Evolutionary conservation across 1,140 invertebrate genomes (phyloP).

Genomic region (Carposina sasakii): DNA sequence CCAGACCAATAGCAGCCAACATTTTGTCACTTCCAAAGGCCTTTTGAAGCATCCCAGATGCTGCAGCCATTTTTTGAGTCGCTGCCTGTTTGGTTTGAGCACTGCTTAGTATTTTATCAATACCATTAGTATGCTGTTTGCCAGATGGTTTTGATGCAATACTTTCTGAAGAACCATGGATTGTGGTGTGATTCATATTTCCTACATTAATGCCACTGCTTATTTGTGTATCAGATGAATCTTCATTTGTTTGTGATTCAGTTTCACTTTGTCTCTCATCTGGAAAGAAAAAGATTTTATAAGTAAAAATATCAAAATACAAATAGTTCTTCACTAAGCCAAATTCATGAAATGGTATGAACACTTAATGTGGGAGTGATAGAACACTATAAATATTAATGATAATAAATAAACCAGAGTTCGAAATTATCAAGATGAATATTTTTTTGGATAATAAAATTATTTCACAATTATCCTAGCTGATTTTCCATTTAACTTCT

Average conservation of each 20-base stretch:
- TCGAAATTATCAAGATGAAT: no score
- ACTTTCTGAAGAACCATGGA: constrained; percentile 75
- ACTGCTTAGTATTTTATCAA: constrained; percentile 57
- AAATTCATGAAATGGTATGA: no score
- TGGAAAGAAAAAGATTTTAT: constrained; percentile 64
- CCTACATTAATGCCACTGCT: constrained; percentile 54
- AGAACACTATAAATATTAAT: no score
- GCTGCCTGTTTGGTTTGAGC: constrained; percentile 54
- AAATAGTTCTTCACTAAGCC: no score
- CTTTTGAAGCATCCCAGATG: constrained; percentile 72
- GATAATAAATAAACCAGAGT: no score
- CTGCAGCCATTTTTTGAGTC: constrained; percentile 67
- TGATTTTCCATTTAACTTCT: no score
- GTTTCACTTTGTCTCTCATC: constrained; percentile 90
- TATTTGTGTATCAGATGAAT: constrained; percentile 82
- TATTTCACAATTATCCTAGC: no score
- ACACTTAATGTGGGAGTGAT: no score
- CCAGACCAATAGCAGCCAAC: constrained; percentile 51
- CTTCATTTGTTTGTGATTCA: constrained; percentile 88
- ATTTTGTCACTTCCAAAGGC: constrained; percentile 68
- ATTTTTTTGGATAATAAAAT: no score
- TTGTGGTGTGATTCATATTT: constrained; percentile 77
- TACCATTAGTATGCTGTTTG: constrained; percentile 78
- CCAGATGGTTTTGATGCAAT: constrained; percentile 76
- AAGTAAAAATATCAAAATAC: no score